These are phyloP conservation scores for Drosophila santomea DNA, from an alignment of 1,140 invertebrate species.

Conservation along the genomic window DNA sequence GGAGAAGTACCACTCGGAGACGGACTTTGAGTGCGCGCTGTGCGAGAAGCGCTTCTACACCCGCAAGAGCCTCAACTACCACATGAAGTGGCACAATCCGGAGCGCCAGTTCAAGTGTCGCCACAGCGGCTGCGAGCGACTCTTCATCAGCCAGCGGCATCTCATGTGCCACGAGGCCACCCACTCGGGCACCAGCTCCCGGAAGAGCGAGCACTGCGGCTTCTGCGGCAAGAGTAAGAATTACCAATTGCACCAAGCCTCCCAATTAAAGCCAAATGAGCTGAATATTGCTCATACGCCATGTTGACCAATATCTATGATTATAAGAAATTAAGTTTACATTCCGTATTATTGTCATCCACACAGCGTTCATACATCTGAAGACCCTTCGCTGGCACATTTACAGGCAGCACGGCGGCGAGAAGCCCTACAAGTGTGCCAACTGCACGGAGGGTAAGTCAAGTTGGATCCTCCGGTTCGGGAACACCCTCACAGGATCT, in stretches of 20 bases:
- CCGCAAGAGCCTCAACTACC: conserved; percentile 77
- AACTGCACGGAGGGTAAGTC: conserved; percentile 77
- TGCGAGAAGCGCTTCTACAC: conserved; percentile 79
- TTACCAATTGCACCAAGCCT: not conserved
- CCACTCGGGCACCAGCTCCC: conserved; percentile 60
- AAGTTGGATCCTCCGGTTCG: conserved; percentile 4
- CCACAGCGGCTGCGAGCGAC: conserved; percentile 67
- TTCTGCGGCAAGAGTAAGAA: conserved; percentile 73
- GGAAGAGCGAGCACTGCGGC: conserved; percentile 72
- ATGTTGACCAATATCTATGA: not conserved
- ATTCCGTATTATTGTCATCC: too few species aligned
- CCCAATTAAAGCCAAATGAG: too few species aligned
- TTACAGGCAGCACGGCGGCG: conserved; percentile 75
- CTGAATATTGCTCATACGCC: not conserved
- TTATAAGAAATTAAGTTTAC: not conserved
- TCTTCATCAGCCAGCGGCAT: conserved; percentile 78
- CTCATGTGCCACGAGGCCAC: conserved; percentile 76
- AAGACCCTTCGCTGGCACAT: conserved; percentile 81
- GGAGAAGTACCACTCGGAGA: conserved; percentile 81
- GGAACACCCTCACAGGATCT: conserved; percentile 4
- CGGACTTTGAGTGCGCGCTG: conserved; percentile 73
- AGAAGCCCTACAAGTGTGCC: conserved; percentile 77
- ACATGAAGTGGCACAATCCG: conserved; percentile 82
- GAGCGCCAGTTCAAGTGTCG: conserved; percentile 70
- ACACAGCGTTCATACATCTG: conserved; percentile 74